These are phyloP conservation scores for Plebejus anna DNA, from an alignment of 2,888 invertebrate genomes.

Conservation along the genomic window DNA sequence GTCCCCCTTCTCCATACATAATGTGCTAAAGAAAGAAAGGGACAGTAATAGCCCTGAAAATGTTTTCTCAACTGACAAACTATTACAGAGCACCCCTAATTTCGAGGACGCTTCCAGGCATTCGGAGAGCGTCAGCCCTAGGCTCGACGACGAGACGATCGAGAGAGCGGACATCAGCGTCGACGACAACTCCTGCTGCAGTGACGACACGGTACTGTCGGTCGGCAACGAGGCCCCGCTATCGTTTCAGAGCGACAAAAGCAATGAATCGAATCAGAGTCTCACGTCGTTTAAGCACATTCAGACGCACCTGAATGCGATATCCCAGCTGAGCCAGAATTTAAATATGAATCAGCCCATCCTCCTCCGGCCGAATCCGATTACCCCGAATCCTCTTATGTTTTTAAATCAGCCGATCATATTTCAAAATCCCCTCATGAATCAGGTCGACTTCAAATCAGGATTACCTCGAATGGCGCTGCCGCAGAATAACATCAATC, in stretches of 20 bases:
- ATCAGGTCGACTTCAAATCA: slow-evolving; percentile 61
- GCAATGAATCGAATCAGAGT: slow-evolving; percentile 54
- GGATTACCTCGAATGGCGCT: slow-evolving; percentile 56
- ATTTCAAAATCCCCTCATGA: slow-evolving; percentile 67
- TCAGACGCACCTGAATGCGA: slow-evolving; percentile 84
- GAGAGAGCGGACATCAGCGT: slow-evolving; percentile 69
- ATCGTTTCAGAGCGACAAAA: slow-evolving; percentile 54
- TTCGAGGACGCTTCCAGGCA: slow-evolving; percentile 59
- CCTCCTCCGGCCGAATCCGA: slow-evolving; percentile 68
- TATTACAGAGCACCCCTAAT: slow-evolving; percentile 68
- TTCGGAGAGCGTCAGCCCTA: slow-evolving; percentile 59
- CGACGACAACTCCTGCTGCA: slow-evolving; percentile 83
- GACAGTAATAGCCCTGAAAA: slow-evolving; percentile 71
- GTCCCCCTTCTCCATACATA: slow-evolving; percentile 74
- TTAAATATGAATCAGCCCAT: slow-evolving; percentile 67
- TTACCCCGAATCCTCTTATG: slow-evolving; percentile 73
- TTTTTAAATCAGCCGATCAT: slow-evolving; percentile 72
- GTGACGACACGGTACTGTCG: slow-evolving; percentile 89
- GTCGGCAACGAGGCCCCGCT: slow-evolving; percentile 88
- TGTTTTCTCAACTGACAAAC: slow-evolving; percentile 72
- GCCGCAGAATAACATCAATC: slow-evolving; percentile 54
- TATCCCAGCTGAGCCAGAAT: slow-evolving; percentile 82
- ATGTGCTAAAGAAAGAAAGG: slow-evolving; percentile 72
- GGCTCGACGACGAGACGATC: slow-evolving; percentile 59
- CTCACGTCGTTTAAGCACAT: slow-evolving; percentile 83